Evolutionary conservation across 2,888 invertebrate species (phyloP), one percentile per base, ranked within the genome.

Genomic region (Eupeodes latifasciatus): DNA sequence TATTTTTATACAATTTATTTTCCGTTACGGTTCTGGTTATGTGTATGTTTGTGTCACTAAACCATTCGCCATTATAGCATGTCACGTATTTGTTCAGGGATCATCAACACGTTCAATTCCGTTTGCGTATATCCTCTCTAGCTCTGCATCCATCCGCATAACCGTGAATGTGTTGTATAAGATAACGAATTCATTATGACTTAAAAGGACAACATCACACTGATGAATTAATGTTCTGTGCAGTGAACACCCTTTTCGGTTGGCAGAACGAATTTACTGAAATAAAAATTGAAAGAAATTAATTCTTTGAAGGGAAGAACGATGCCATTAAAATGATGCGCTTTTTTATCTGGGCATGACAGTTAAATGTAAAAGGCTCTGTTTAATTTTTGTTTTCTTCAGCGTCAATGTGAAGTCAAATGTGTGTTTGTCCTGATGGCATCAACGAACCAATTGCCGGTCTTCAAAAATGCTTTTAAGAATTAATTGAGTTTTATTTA

Each of bases 111-210:
- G 74, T 55, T 51, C 81, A 81, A 81, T 85, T 85, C 59, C 47
- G 1, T 19, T 16, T 76, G 36, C 7, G 36, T 36, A 36, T 19
- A 19, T 19, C 19, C 19, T 19, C 19, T 19, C 19, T 1, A 19
- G 19, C 40, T 2, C 40, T 9, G 40, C 40, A 7, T 9, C 40
- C 3, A 5, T 36, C 82, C 14, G 49, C 11, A 9, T 11, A 16
- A 6, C 62, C 74, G 78, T 66, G 81, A 47, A 62, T 27, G 64
- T 72, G 44, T 9, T 10, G 16, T 10, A 11, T 10, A 59, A 85
- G 88, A 88, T 88, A 88, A 88, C 88, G 88, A 85, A 88, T 88
- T 88, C 85, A 88, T 88, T 88, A 88, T 81, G 61, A n/a, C 51
- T 67, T 40, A 75, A 55, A 40, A 66, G 49, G 57, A 67, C 34